Evolutionary conservation across 2,888 invertebrate species (phyloP).

Genomic region (Tetropium fuscum): DNA sequence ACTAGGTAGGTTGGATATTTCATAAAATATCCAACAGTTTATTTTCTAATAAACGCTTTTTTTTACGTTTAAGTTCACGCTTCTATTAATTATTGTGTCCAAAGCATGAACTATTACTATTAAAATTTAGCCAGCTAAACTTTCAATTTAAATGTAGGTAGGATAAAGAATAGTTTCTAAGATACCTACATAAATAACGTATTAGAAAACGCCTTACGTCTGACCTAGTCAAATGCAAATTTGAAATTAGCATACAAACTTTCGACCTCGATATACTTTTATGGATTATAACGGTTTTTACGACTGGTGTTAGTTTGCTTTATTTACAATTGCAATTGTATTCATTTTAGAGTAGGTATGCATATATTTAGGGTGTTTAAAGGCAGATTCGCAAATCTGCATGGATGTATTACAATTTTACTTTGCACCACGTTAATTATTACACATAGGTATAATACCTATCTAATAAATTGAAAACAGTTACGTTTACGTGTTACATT

Average conservation of each 20-base stretch:
- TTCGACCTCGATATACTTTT: conserved; percentile 35
- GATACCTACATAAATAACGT: not conserved
- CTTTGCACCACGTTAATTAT: no score
- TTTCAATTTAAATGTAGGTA: not conserved
- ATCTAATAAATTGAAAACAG: no score
- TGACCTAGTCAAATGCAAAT: conserved; percentile 23
- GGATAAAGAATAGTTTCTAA: not conserved
- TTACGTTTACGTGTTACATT: no score
- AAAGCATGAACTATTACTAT: conserved; percentile 1
- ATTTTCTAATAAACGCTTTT: no score
- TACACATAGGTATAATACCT: no score
- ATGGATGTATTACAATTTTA: no score
- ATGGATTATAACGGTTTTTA: conserved; percentile 23
- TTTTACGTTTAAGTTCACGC: no score
- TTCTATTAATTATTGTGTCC: not conserved
- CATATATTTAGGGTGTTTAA: not conserved
- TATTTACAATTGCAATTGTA: conserved; percentile 7
- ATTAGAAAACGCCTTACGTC: not conserved
- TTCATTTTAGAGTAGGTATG: not conserved
- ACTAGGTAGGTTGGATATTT: conserved; percentile 6
- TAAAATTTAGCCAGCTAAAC: conserved; percentile 1
- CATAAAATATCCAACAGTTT: not conserved
- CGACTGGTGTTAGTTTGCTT: not conserved
- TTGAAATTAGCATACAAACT: conserved; percentile 38
- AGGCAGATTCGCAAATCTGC: no score